phyloP scores from a whole-genome alignment of 2,888 invertebrate genomes.

The Patella depressa region DNA sequence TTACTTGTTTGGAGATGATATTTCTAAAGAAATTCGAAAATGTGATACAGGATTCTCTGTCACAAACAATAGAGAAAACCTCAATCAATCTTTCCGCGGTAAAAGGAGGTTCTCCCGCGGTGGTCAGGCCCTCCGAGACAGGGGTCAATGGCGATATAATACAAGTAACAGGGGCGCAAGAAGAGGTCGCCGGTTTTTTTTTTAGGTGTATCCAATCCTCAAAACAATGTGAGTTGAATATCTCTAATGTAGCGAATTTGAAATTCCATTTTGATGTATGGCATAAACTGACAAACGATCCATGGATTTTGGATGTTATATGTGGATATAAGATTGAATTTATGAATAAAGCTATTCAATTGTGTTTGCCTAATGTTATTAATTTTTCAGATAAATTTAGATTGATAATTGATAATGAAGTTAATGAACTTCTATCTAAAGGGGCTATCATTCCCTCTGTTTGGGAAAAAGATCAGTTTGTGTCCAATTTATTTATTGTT shows the following conservation, averaged over 20 bases:
- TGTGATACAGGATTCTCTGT: neutral
- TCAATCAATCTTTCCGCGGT: no score
- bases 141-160: neutral
- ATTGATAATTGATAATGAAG: neutral
- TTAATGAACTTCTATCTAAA: neutral
- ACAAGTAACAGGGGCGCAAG: neutral
- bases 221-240: neutral
- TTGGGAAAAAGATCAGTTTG: neutral
- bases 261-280: neutral
- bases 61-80: no score
- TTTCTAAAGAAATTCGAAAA: neutral
- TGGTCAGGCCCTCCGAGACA: no score
- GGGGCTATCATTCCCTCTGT: neutral
- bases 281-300: neutral
- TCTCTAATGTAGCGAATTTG: neutral
- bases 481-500: neutral
- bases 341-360: neutral
- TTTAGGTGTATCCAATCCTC: neutral
- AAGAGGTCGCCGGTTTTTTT: neutral
- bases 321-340: neutral
- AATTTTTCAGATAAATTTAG: neutral
- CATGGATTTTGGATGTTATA: neutral
- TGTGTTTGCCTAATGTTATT: neutral
- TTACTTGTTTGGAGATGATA: neutral
- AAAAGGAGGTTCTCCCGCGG: no score